phyloP scores from a whole-genome alignment of 1,140 invertebrate genomes.

The Rhizoglyphus robini region DNA sequence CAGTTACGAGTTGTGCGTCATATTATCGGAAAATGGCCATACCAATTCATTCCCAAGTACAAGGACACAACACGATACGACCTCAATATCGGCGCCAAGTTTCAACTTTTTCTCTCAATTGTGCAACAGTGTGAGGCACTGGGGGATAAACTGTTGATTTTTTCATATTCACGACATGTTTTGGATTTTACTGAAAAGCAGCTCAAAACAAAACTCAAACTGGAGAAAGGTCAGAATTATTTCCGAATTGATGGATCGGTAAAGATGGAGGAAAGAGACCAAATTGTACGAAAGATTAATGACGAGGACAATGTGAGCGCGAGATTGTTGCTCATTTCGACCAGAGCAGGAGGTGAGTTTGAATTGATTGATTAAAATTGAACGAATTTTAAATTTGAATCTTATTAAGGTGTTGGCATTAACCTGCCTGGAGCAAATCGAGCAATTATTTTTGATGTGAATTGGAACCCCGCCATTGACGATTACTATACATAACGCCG shows the following conservation, averaged over 20 bases:
- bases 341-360: conserved; percentile 46
- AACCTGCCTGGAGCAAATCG: conserved; percentile 89
- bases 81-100: conserved; percentile 54
- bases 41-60: not conserved
- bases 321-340: conserved; percentile 93
- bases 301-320: conserved; percentile 62
- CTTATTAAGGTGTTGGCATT: conserved; percentile 59
- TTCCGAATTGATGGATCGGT: conserved; percentile 92
- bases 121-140: conserved; percentile 68
- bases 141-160: conserved; percentile 88
- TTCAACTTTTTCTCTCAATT: conserved; percentile 67
- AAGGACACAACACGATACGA: not conserved
- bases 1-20: not conserved
- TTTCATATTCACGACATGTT: conserved; percentile 75
- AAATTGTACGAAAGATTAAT: conserved; percentile 96
- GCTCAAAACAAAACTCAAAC: conserved; percentile 46
- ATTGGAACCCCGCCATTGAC: conserved; percentile 99
- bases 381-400: not conserved
- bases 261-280: conserved; percentile 78
- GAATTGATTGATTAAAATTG: not conserved
- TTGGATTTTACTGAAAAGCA: conserved; percentile 81
- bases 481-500: no score
- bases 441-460: conserved; percentile 93
- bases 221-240: conserved; percentile 56
- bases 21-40: not conserved